Conservation (phyloP, 2,888 invertebrate genomes). For the Drosophila melanosoma region DNA sequence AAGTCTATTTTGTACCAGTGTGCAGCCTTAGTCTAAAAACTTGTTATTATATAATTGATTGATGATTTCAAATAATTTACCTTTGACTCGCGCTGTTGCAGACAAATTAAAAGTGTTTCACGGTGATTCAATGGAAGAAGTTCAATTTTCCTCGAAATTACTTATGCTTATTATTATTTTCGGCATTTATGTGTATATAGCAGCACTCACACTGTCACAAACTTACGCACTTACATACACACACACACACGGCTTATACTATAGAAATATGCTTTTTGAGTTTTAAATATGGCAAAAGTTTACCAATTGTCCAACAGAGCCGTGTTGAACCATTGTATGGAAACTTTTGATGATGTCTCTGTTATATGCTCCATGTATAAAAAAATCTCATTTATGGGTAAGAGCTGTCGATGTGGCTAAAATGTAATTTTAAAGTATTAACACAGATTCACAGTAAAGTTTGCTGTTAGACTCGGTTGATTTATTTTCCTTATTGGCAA, state of each 20-base stretch:
- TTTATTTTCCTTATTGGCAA: conserved; percentile 37
- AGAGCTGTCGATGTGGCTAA: conserved; percentile 35
- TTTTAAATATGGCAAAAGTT: conserved; percentile 62
- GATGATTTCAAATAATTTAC: conserved; percentile 41
- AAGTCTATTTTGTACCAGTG: conserved; percentile 16
- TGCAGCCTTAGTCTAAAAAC: conserved; percentile 25
- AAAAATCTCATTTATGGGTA: conserved; percentile 56
- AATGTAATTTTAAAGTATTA: conserved; percentile 48
- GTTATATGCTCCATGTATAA: conserved; percentile 50
- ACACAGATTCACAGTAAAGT: conserved; percentile 17
- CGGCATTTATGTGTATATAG: conserved; percentile 43
- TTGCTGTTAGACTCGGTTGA: conserved; percentile 15
- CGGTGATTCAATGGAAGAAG: conserved; percentile 7
- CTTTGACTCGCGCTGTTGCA: conserved; percentile 15
- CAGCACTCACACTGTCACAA: conserved; percentile 6
- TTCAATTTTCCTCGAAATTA: conserved; percentile 26
- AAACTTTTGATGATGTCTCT: conserved; percentile 31
- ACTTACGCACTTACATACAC: conserved; percentile 1
- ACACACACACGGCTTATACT: neutral
- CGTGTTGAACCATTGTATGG: conserved; percentile 19
- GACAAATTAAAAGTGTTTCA: conserved; percentile 41
- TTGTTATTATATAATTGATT: conserved; percentile 54
- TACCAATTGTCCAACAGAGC: neutral
- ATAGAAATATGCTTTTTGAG: conserved; percentile 50
- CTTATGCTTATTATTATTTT: conserved; percentile 32